Evolutionary conservation across 30 jellyfish, hydroid and myxozoan genomes (phyloP).

Genomic region (Turritopsis dohrnii): DNA sequence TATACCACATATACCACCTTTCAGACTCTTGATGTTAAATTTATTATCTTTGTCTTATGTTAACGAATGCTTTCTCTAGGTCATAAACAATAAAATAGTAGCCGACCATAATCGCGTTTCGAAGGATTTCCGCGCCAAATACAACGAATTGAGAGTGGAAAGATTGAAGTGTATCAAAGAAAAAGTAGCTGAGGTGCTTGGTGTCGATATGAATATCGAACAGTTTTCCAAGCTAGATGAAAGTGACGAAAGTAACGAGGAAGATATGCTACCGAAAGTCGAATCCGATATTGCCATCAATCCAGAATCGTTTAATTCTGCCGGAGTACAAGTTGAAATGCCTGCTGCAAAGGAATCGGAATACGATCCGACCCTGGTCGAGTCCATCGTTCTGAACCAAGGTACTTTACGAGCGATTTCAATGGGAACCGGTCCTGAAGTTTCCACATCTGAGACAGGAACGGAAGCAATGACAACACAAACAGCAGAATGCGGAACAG

Average conservation of each 20-base stretch:
- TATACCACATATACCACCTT: too few species aligned
- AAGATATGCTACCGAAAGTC: not conserved
- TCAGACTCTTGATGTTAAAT: too few species aligned
- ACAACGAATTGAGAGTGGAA: conserved; percentile 61
- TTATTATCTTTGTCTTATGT: not conserved
- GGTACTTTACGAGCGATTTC: not conserved
- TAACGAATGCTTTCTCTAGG: conserved; percentile 25
- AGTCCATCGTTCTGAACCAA: not conserved
- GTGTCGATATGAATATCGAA: conserved; percentile 45
- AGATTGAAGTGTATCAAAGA: conserved; percentile 70
- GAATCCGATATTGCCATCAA: conserved; percentile 1
- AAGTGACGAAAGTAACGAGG: conserved; percentile 17
- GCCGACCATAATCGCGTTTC: conserved; percentile 61
- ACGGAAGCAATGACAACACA: not conserved
- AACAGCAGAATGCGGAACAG: not conserved
- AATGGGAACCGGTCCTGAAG: conserved; percentile 4
- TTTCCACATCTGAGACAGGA: not conserved
- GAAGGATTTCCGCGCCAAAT: conserved; percentile 39
- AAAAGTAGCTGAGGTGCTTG: conserved; percentile 40
- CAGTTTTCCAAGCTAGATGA: conserved; percentile 50
- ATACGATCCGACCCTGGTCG: conserved; percentile 21
- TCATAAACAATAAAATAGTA: conserved; percentile 48
- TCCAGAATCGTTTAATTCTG: conserved; percentile 4
- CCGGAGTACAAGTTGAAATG: not conserved
- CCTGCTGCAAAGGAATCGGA: conserved; percentile 26